phyloP scores from a whole-genome alignment of 2,113 vertebrate genomes.

The Illadopsis cleaveri region DNA sequence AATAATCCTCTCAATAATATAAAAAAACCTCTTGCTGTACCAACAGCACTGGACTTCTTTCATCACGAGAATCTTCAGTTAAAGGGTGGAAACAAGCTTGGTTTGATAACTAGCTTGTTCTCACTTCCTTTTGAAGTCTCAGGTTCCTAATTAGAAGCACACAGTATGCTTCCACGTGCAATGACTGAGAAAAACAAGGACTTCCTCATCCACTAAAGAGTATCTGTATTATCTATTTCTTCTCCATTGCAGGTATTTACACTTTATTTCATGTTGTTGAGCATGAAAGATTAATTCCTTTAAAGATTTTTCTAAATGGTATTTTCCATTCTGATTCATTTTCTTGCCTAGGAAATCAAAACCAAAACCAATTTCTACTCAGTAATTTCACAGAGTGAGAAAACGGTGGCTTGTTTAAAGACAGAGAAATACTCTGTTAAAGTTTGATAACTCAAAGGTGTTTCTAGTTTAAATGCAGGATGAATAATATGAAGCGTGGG shows the following conservation, averaged over 20 bases:
- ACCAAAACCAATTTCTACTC: neutral
- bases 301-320: neutral
- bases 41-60: neutral
- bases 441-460: neutral
- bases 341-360: neutral
- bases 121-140: neutral
- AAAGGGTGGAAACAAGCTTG: neutral
- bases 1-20: neutral
- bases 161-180: neutral
- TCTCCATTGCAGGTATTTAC: neutral
- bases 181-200: neutral
- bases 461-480: neutral
- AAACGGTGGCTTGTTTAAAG: neutral
- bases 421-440: neutral
- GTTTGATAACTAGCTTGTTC: neutral
- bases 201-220: neutral
- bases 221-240: neutral
- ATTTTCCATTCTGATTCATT: neutral
- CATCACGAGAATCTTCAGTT: neutral
- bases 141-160: neutral
- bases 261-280: neutral
- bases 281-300: neutral
- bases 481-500: neutral
- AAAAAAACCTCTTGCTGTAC: rapidly evolving
- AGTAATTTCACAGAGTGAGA: neutral